Conservation (phyloP, 1,140 invertebrate genomes). For the Bombus impatiens region DNA sequence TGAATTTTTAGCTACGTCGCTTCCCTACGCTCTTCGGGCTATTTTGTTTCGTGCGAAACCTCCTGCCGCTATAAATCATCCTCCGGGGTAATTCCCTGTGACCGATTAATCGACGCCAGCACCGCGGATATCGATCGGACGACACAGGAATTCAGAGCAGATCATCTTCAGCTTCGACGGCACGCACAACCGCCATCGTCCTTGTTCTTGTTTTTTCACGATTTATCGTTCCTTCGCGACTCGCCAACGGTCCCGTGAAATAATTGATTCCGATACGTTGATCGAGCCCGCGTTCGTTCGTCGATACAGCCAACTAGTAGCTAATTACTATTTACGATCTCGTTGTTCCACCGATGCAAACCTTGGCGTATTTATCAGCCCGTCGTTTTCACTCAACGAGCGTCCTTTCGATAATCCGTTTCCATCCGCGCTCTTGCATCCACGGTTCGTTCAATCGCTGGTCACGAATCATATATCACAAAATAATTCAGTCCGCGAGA, state of each 20-base stretch:
- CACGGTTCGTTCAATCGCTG: background rate
- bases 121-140: background rate
- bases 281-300: background rate
- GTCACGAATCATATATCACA: background rate
- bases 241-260: background rate
- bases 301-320: background rate
- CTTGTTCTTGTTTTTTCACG: background rate
- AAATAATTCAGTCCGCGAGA: constrained; percentile 2
- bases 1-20: constrained; percentile 7
- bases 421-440: background rate
- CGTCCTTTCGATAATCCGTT: background rate
- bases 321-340: constrained; percentile 6
- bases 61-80: constrained; percentile 24
- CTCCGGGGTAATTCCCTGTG: background rate
- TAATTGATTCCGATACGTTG: background rate
- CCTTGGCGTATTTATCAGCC: background rate
- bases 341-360: background rate
- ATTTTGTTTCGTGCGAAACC: background rate
- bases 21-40: background rate
- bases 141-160: background rate
- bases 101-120: constrained; percentile 26
- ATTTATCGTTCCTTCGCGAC: background rate
- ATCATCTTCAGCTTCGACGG: constrained; percentile 5
- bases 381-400: background rate
- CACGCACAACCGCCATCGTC: background rate